Percentiles rank a stretch among this genome's conserved stretches.
phyloP scores from a whole-genome alignment of 1,140 invertebrate species.

The Drosophila orena region DNA sequence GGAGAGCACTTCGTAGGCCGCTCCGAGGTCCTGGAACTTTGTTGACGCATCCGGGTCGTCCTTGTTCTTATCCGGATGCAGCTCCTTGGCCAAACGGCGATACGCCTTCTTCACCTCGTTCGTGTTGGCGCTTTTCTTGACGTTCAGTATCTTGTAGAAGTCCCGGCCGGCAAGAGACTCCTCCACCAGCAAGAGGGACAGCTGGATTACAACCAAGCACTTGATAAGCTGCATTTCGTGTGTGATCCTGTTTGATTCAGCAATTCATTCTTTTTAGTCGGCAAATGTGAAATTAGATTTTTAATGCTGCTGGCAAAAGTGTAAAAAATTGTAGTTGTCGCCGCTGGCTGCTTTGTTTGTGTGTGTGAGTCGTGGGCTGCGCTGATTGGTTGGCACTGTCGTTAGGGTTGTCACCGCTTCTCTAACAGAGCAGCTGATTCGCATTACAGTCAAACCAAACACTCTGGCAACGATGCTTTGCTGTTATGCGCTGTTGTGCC shows the following conservation, averaged over 20 bases:
- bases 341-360: slow-evolving; percentile 44
- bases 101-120: slow-evolving; percentile 99
- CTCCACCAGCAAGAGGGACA: slow-evolving; percentile 63
- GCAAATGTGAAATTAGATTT: slow-evolving; percentile 10
- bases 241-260: not conserved
- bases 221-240: slow-evolving; percentile 64
- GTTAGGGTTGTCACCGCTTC: slow-evolving; percentile 29
- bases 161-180: slow-evolving; percentile 89
- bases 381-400: slow-evolving; percentile 67
- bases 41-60: slow-evolving; percentile 96
- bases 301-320: slow-evolving; percentile 71
- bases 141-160: slow-evolving; percentile 97
- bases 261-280: slow-evolving; percentile 25
- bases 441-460: not conserved
- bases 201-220: slow-evolving; percentile 62
- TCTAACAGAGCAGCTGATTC: slow-evolving; percentile 45
- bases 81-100: slow-evolving; percentile 96
- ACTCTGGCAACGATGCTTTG: not conserved
- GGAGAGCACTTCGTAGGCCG: slow-evolving; percentile 98
- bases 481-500: not conserved
- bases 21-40: slow-evolving; percentile 98
- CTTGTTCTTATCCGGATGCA: slow-evolving; percentile 99
- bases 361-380: slow-evolving; percentile 70
- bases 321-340: slow-evolving; percentile 35
- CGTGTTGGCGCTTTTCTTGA: slow-evolving; percentile 90